Conservation (phyloP, 2,888 invertebrate genomes). For the Scaptomyza parva region DNA sequence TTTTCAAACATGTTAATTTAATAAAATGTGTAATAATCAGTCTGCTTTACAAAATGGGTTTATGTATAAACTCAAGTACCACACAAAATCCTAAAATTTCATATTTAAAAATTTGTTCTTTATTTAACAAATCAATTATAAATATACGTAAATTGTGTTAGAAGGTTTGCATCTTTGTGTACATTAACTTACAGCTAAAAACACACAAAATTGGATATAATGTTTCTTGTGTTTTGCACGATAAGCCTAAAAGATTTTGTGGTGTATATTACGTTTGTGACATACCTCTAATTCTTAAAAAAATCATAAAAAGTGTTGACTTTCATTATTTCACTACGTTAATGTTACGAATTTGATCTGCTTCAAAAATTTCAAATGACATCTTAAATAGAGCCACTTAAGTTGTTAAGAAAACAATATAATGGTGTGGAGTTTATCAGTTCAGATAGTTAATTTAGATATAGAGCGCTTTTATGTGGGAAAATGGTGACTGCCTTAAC, state of each 20-base stretch:
- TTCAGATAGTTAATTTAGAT: constrained; percentile 1
- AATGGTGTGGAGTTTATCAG: not conserved
- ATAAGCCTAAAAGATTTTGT: constrained; percentile 24
- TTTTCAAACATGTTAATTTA: not conserved
- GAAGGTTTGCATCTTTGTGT: not conserved
- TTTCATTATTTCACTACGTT: not conserved
- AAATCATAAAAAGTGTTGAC: not conserved
- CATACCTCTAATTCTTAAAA: not conserved
- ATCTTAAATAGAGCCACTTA: not conserved
- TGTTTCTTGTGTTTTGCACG: constrained; percentile 4
- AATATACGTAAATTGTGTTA: not conserved
- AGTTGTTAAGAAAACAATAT: not conserved
- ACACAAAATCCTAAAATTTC: not conserved
- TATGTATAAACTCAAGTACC: not conserved
- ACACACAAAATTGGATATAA: constrained; percentile 37
- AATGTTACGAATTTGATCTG: not conserved
- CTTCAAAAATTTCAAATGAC: not conserved
- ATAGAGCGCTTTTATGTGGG: not conserved
- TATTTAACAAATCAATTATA: not conserved
- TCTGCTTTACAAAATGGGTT: not conserved
- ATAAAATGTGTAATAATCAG: not conserved
- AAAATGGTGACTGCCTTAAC: not conserved
- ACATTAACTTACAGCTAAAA: constrained; percentile 33
- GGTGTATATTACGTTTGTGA: not conserved
- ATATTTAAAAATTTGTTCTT: not conserved